phyloP scores from a whole-genome alignment of 2,888 invertebrate genomes.

The Phyllotreta cruciferae region DNA sequence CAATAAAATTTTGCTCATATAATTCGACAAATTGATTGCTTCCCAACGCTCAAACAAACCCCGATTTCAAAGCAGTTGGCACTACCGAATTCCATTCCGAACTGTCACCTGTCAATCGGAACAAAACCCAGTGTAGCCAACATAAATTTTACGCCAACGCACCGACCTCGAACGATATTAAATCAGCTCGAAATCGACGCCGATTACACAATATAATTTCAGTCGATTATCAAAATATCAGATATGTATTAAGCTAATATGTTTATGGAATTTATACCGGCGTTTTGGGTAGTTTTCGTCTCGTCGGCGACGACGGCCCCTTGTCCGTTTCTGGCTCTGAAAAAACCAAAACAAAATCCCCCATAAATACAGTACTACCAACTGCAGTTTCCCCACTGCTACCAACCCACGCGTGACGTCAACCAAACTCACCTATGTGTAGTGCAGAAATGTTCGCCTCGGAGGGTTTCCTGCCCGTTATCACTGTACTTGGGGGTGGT shows the following conservation, averaged over 20 bases:
- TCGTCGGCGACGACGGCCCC: conserved; percentile 84
- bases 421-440: conserved; percentile 71
- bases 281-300: conserved; percentile 95
- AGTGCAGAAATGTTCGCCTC: conserved; percentile 63
- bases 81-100: too few species aligned
- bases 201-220: conserved; percentile 10
- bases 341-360: conserved; percentile 49
- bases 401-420: too few species aligned
- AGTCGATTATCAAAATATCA: conserved; percentile 18
- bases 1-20: too few species aligned
- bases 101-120: too few species aligned
- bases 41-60: too few species aligned
- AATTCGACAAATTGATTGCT: too few species aligned
- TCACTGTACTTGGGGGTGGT: conserved; percentile 57
- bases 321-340: conserved; percentile 87
- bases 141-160: too few species aligned
- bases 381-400: not conserved
- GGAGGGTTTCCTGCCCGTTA: conserved; percentile 56
- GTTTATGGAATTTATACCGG: conserved; percentile 81
- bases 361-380: not conserved
- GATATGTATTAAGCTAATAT: conserved; percentile 26
- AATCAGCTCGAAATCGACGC: too few species aligned
- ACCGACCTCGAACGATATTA: too few species aligned
- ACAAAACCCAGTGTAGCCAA: too few species aligned
- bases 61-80: too few species aligned